These are phyloP conservation scores for Ashinkailepas kermadecensis DNA, from an alignment of 2,888 invertebrate species.

Conservation along the genomic window DNA sequence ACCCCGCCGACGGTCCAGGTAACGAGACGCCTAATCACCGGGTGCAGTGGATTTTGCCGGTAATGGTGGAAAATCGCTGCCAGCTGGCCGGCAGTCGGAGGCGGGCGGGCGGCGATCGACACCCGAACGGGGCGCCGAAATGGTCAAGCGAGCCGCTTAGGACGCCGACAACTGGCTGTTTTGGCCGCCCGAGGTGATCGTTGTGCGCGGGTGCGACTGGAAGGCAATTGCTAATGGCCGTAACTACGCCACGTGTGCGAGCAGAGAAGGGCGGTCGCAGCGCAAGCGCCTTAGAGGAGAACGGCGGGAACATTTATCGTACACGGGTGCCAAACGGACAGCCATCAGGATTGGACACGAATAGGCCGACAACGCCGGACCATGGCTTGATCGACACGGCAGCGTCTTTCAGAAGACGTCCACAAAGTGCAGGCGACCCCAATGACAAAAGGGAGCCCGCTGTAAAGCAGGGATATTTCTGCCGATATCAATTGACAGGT, in stretches of 20 bases:
- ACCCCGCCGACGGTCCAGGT: not conserved
- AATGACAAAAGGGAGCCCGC: no score
- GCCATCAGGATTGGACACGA: no score
- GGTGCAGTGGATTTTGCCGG: not conserved
- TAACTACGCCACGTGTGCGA: not conserved
- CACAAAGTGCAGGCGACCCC: no score
- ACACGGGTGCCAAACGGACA: no score
- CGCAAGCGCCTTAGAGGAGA: no score
- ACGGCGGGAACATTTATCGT: no score
- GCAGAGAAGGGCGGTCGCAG: not conserved
- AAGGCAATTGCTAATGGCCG: not conserved
- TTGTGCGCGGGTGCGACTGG: not conserved
- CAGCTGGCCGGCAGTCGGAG: not conserved
- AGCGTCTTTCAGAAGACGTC: no score
- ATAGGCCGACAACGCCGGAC: no score
- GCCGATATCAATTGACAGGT: no score
- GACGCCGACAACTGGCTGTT: not conserved
- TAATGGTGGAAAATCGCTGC: not conserved
- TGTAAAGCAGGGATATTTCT: no score
- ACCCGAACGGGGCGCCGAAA: not conserved
- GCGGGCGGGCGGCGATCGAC: not conserved
- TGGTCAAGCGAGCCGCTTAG: not conserved
- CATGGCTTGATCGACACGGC: no score
- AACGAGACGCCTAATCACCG: not conserved
- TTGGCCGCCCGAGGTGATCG: not conserved